These are phyloP conservation scores for Pterois miles DNA, from an alignment of 2,797 vertebrate species.

Conservation along the genomic window DNA sequence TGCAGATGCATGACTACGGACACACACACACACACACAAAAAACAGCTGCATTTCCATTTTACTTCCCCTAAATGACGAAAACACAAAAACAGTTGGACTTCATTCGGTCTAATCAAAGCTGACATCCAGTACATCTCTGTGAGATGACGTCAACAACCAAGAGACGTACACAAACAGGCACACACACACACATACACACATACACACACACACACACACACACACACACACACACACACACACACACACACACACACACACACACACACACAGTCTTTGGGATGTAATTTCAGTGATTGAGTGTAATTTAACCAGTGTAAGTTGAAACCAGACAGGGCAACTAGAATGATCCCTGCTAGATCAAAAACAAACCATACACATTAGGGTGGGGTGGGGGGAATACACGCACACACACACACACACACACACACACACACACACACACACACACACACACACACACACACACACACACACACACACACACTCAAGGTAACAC, in stretches of 20 bases:
- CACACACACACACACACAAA: conserved; percentile 20
- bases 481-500: not conserved
- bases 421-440: not conserved
- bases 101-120: conserved; percentile 81
- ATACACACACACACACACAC: conserved; percentile 54
- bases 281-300: conserved; percentile 86
- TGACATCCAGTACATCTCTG: conserved; percentile 77
- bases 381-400: not conserved
- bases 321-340: conserved; percentile 80
- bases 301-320: conserved; percentile 84
- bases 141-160: conserved; percentile 79
- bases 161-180: conserved; percentile 47
- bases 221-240: conserved; percentile 3
- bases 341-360: conserved; percentile 66
- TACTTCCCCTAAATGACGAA: conserved; percentile 79
- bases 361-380: conserved; percentile 70
- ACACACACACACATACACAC: conserved; percentile 53
- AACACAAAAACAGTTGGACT: conserved; percentile 81
- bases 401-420: conserved; percentile 5
- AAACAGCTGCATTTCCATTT: conserved; percentile 80
- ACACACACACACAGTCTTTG: conserved; percentile 55
- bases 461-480: not conserved
- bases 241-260: conserved; percentile 11
- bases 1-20: conserved; percentile 7
- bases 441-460: not conserved